Percentiles rank a stretch among this genome's conserved stretches.
Evolutionary conservation across 92 coral and sea anemone species (phyloP).

Genomic region (Muricea muricata): DNA sequence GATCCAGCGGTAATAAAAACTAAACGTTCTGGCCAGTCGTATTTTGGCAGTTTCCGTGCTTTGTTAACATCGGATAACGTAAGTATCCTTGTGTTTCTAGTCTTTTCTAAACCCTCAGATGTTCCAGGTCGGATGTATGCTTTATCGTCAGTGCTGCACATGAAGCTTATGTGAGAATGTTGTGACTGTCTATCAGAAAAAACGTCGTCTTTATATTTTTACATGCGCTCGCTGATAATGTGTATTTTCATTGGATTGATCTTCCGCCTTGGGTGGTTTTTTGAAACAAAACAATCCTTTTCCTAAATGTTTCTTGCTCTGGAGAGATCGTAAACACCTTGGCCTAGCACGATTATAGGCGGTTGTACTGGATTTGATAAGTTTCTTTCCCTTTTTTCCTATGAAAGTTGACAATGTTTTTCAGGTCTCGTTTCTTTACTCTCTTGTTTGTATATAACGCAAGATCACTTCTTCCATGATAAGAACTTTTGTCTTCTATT

Average conservation of each 20-base stretch:
- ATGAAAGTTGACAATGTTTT: constrained; percentile 53
- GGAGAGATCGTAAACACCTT: constrained; percentile 26
- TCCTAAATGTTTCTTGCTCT: constrained; percentile 52
- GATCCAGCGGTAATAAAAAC: constrained; percentile 33
- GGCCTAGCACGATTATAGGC: constrained; percentile 49
- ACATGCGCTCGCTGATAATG: constrained; percentile 71
- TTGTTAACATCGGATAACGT: constrained; percentile 3
- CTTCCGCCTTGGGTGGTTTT: constrained; percentile 64
- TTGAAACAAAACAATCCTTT: no score
- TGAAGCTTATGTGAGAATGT: neutral
- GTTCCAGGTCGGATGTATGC: constrained; percentile 65
- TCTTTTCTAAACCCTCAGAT: constrained; percentile 38
- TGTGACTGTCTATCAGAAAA: constrained; percentile 10
- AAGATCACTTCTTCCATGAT: constrained; percentile 51
- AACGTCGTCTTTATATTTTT: constrained; percentile 46
- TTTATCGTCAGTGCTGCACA: constrained; percentile 67
- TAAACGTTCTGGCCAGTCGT: neutral
- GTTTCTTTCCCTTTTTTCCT: constrained; percentile 27
- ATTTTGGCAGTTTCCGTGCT: constrained; percentile 29
- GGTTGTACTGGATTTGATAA: constrained; percentile 40
- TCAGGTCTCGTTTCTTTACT: constrained; percentile 53
- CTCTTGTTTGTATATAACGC: constrained; percentile 43
- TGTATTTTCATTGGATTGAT: constrained; percentile 54
- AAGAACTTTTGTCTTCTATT: constrained; percentile 52
- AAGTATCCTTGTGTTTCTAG: constrained; percentile 37